Conservation (phyloP, 2,888 invertebrate species). For the Chrysodeixis includens region DNA sequence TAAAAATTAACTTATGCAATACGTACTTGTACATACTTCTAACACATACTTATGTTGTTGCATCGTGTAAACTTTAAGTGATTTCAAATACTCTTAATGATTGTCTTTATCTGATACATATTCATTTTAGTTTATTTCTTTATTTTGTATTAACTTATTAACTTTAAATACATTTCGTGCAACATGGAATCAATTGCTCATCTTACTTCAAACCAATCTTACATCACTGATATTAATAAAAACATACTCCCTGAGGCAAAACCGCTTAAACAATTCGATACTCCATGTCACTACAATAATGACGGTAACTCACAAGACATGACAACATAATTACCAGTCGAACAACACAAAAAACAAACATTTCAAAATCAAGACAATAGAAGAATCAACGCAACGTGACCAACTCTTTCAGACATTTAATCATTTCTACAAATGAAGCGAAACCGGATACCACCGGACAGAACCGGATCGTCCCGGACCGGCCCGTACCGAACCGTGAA, state of each 20-base stretch:
- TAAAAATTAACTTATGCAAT: too few species aligned
- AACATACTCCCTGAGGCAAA: neutral
- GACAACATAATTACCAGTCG: neutral
- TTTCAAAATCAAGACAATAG: slow-evolving; percentile 12
- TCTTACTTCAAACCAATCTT: neutral
- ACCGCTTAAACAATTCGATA: neutral
- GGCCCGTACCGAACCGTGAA: neutral
- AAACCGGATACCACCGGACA: slow-evolving; percentile 25
- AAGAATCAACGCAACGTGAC: slow-evolving; percentile 37
- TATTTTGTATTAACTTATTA: too few species aligned
- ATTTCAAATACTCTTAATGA: too few species aligned
- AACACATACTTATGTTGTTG: too few species aligned
- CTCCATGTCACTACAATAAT: neutral
- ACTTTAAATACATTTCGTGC: too few species aligned
- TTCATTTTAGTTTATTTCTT: too few species aligned
- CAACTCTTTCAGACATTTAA: slow-evolving; percentile 37
- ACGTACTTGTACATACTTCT: too few species aligned
- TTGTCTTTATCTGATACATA: too few species aligned
- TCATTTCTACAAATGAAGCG: slow-evolving; percentile 35
- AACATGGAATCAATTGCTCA: neutral
- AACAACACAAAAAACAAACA: slow-evolving; percentile 14
- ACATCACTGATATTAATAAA: neutral
- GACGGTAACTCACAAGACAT: neutral
- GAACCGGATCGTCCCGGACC: slow-evolving; percentile 10
- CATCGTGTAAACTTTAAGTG: too few species aligned